Conservation (phyloP, 1,140 invertebrate species). For the Bactericera cockerelli region DNA sequence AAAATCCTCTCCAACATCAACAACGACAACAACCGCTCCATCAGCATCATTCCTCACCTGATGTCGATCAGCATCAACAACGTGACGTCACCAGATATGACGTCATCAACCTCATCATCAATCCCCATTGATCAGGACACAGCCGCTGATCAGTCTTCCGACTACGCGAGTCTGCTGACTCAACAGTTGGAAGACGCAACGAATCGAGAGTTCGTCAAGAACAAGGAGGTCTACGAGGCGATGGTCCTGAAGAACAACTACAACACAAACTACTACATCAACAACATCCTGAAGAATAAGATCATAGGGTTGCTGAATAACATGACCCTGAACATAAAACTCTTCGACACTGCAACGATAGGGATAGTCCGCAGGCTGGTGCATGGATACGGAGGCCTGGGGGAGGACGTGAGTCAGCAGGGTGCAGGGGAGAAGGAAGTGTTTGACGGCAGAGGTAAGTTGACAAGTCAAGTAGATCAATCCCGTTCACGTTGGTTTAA, state of each 20-base stretch:
- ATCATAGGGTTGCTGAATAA: not conserved
- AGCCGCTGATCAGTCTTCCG: not conserved
- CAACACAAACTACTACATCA: not conserved
- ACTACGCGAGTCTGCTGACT: no score
- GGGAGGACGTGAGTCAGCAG: not conserved
- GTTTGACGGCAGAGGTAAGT: slow-evolving; percentile 4
- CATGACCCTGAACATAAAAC: not conserved
- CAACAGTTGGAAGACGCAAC: not conserved
- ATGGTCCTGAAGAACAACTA: not conserved
- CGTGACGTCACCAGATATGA: no score
- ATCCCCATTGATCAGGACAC: not conserved
- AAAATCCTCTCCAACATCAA: slow-evolving; percentile 6
- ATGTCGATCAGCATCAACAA: not conserved
- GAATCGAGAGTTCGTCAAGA: not conserved
- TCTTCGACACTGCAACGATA: not conserved
- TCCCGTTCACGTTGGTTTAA: no score
- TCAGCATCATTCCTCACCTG: not conserved
- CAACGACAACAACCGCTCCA: not conserved
- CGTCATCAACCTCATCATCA: no score
- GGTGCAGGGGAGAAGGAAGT: not conserved
- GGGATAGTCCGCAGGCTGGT: not conserved
- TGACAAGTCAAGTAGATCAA: no score
- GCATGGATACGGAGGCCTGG: not conserved
- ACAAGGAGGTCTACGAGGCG: not conserved
- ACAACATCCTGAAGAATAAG: not conserved